A percentile compares a stretch with the other conserved stretches of the same genome.
Evolutionary conservation across 2,888 invertebrate genomes (phyloP).

Genomic region (Ophion ellenae): DNA sequence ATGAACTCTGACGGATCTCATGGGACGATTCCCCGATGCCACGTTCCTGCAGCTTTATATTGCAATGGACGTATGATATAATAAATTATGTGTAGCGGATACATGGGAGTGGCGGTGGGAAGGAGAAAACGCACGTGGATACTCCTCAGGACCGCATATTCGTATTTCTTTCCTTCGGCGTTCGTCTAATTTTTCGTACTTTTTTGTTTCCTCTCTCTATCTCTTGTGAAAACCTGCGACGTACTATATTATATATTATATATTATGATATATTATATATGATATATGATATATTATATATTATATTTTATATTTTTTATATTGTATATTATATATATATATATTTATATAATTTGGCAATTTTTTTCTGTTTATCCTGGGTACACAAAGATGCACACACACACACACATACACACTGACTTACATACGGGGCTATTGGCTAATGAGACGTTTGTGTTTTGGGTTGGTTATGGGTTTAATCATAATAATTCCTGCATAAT

Average conservation of each 20-base stretch:
- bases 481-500: constrained; percentile 66
- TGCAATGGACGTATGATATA: neutral
- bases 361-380: constrained; percentile 74
- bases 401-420: constrained; percentile 43
- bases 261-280: neutral
- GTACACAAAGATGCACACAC: constrained; percentile 69
- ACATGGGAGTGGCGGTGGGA: neutral
- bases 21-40: too few relatives aligned
- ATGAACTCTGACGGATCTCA: too few relatives aligned
- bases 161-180: constrained; percentile 57
- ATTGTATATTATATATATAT: constrained; percentile 14
- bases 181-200: constrained; percentile 64
- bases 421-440: constrained; percentile 78
- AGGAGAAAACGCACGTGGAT: neutral
- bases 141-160: neutral
- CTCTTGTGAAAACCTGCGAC: constrained; percentile 63
- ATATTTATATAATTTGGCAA: constrained; percentile 70
- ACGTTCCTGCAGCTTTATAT: neutral
- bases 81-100: neutral
- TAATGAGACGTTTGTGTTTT: constrained; percentile 80
- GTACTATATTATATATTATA: constrained; percentile 51
- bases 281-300: constrained; percentile 24
- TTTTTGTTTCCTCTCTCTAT: constrained; percentile 55
- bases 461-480: constrained; percentile 82
- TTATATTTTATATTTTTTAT: constrained; percentile 53